These are phyloP conservation scores for Amblyteles armatorius DNA, from an alignment of 2,888 invertebrate genomes.

Conservation along the genomic window DNA sequence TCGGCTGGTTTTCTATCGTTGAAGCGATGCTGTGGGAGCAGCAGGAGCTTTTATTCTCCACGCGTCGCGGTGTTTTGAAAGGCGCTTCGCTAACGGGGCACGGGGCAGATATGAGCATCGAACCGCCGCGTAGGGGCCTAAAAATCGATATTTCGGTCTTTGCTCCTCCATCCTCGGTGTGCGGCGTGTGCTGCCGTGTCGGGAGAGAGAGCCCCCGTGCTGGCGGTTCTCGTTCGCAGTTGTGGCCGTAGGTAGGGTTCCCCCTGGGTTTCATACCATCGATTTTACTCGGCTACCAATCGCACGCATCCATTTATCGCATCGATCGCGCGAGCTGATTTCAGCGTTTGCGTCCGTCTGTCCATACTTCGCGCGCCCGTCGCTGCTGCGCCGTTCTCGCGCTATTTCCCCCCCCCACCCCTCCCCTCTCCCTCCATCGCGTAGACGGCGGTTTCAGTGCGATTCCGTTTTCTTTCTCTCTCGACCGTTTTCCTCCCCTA, in stretches of 20 bases:
- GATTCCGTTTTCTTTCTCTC: slow-evolving; percentile 52
- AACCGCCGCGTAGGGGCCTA: slow-evolving; percentile 87
- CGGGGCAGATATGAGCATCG: slow-evolving; percentile 83
- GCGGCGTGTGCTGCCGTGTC: slow-evolving; percentile 66
- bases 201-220: slow-evolving; percentile 69
- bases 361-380: slow-evolving; percentile 49
- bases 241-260: slow-evolving; percentile 77
- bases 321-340: slow-evolving; percentile 88
- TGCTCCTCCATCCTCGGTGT: slow-evolving; percentile 88
- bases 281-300: slow-evolving; percentile 86
- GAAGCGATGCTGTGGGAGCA: slow-evolving; percentile 19
- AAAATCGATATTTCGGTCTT: slow-evolving; percentile 91
- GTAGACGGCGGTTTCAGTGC: slow-evolving; percentile 15
- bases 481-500: slow-evolving; percentile 9
- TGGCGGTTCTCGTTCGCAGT: slow-evolving; percentile 54
- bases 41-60: slow-evolving; percentile 59
- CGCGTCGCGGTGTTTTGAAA: slow-evolving; percentile 80
- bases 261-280: slow-evolving; percentile 76
- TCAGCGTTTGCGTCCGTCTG: slow-evolving; percentile 81
- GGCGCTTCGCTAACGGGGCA: slow-evolving; percentile 79
- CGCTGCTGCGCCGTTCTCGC: slow-evolving; percentile 43
- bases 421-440: background rate
- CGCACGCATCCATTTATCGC: slow-evolving; percentile 92
- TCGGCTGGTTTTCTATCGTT: background rate
- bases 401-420: slow-evolving; percentile 41